Conservation (phyloP, 2,888 invertebrate species). For the Drosophila barbarae region DNA sequence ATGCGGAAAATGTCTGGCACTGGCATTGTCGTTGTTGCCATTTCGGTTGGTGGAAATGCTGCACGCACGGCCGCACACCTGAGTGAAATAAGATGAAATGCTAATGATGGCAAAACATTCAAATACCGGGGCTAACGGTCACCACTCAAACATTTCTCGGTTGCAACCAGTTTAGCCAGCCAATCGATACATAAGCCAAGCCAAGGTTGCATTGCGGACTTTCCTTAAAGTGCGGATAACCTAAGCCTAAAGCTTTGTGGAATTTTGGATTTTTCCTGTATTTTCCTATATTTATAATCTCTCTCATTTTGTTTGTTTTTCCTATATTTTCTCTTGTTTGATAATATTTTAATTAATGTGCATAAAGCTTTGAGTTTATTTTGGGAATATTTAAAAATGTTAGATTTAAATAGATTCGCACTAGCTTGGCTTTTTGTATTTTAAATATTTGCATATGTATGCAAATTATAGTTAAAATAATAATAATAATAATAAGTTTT, state of each 20-base stretch:
- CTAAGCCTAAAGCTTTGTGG: neutral
- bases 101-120: conserved; percentile 68
- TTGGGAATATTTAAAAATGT: neutral
- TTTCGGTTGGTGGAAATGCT: conserved; percentile 48
- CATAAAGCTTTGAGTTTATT: neutral
- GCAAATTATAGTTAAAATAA: conserved; percentile 55
- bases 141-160: conserved; percentile 8
- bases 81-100: conserved; percentile 73
- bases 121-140: conserved; percentile 14
- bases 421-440: conserved; percentile 15
- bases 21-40: conserved; percentile 37
- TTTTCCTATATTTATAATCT: neutral
- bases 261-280: neutral
- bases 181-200: conserved; percentile 1
- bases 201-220: neutral
- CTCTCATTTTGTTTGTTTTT: too few species aligned
- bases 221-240: neutral
- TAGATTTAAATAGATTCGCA: neutral
- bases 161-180: neutral
- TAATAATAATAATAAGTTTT: conserved; percentile 33
- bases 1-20: conserved; percentile 7
- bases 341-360: neutral
- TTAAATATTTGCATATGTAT: conserved; percentile 57
- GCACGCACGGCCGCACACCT: conserved; percentile 63
- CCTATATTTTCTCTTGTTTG: too few species aligned